phyloP scores from a whole-genome alignment of 2,797 vertebrate species.

The Oophaga sylvatica region DNA sequence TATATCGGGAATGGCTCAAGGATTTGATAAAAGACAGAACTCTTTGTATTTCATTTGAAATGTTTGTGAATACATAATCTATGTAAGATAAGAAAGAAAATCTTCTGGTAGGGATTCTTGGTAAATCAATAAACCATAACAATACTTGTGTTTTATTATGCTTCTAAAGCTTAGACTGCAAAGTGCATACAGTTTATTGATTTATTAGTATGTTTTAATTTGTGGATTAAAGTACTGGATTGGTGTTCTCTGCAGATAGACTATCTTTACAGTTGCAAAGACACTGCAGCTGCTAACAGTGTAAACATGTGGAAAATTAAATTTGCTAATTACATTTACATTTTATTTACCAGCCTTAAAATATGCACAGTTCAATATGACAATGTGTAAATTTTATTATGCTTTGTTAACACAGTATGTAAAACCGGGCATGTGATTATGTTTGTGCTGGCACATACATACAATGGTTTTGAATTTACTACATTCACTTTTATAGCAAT shows the following conservation, averaged over 20 bases:
- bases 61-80: neutral
- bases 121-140: neutral
- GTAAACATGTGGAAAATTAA: conserved; percentile 2
- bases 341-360: conserved; percentile 22
- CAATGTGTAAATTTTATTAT: conserved; percentile 23
- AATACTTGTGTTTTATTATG: neutral
- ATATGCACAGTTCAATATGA: conserved; percentile 29
- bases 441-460: neutral
- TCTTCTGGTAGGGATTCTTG: neutral
- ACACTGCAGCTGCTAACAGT: neutral
- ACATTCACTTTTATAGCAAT: neutral
- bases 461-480: neutral
- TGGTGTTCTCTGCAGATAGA: conserved; percentile 5
- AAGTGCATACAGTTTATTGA: neutral
- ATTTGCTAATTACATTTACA: conserved; percentile 22
- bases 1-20: neutral
- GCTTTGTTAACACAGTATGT: conserved; percentile 7
- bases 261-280: neutral
- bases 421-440: neutral
- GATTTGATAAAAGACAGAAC: neutral
- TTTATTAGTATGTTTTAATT: neutral
- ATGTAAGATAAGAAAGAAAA: neutral
- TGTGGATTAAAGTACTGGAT: neutral
- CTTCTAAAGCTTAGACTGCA: neutral
- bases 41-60: neutral